These are phyloP conservation scores for Agonopterix alstromeriana DNA, from an alignment of 2,888 invertebrate genomes.

Conservation along the genomic window DNA sequence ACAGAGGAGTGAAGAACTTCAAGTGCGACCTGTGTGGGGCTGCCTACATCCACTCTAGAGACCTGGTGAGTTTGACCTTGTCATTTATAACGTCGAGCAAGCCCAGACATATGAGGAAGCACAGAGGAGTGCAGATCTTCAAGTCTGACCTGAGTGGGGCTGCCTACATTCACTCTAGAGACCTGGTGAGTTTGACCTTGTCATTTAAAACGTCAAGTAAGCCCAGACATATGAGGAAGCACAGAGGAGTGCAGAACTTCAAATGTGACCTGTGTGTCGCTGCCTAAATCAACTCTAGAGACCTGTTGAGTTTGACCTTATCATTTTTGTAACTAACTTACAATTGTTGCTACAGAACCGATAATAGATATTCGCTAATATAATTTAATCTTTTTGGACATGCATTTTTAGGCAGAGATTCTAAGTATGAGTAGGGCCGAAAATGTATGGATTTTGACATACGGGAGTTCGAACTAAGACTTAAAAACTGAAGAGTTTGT, in stretches of 20 bases:
- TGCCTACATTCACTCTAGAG: conserved; percentile 73
- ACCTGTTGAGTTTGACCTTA: conserved; percentile 56
- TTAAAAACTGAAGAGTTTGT: no score
- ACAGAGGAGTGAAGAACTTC: conserved; percentile 74
- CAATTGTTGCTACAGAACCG: no score
- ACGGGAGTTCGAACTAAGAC: no score
- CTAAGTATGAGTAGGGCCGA: no score
- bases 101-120: conserved; percentile 76
- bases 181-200: conserved; percentile 56
- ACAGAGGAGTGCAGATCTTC: conserved; percentile 74
- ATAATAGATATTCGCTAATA: no score
- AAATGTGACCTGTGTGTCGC: conserved; percentile 77
- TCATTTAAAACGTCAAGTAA: conserved; percentile 69
- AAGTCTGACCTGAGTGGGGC: conserved; percentile 77
- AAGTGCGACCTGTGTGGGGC: conserved; percentile 77
- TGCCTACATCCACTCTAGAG: conserved; percentile 73
- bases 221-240: conserved; percentile 76
- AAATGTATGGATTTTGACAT: no score
- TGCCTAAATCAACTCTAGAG: conserved; percentile 73
- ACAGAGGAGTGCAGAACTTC: conserved; percentile 74
- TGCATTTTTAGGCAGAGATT: no score
- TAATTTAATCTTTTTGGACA: no score
- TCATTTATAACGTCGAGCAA: conserved; percentile 78
- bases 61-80: conserved; percentile 61
- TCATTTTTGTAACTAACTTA: no score